phyloP scores from a whole-genome alignment of 2,113 vertebrate species.

The Stigmatopora nigra region DNA sequence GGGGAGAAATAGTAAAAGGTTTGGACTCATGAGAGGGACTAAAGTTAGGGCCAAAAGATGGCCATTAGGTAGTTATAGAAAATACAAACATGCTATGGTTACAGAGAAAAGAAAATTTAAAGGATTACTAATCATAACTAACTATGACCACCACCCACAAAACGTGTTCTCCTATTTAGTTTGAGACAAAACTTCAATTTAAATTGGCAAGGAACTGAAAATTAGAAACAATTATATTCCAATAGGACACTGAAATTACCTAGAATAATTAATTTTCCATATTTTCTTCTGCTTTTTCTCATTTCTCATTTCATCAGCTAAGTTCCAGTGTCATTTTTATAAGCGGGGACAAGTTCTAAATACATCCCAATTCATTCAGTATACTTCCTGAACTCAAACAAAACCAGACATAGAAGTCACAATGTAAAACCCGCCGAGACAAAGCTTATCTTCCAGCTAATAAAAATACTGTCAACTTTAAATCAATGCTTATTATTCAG shows the following conservation, averaged over 20 bases:
- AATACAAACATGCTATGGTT: too few species aligned
- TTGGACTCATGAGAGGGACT: not conserved
- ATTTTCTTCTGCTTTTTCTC: not conserved
- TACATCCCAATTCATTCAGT: not conserved
- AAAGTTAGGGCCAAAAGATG: too few species aligned
- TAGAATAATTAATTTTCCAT: not conserved
- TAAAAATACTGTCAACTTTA: not conserved
- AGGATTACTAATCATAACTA: too few species aligned
- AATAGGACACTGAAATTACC: too few species aligned
- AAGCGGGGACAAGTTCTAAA: not conserved
- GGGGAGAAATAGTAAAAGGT: not conserved
- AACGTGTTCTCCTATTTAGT: too few species aligned
- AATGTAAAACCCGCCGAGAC: not conserved
- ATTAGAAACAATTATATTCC: too few species aligned
- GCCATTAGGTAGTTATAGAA: too few species aligned
- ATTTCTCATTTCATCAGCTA: not conserved
- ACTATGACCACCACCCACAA: too few species aligned
- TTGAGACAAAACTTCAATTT: too few species aligned
- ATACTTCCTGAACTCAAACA: not conserved
- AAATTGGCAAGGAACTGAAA: too few species aligned
- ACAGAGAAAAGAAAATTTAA: too few species aligned
- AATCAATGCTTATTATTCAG: constrained; percentile 1
- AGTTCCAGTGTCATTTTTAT: not conserved
- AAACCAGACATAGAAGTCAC: not conserved
- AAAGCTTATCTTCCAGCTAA: not conserved